Evolutionary conservation across 2,113 vertebrate genomes (phyloP).

Genomic region (Pyxicephalus adspersus): DNA sequence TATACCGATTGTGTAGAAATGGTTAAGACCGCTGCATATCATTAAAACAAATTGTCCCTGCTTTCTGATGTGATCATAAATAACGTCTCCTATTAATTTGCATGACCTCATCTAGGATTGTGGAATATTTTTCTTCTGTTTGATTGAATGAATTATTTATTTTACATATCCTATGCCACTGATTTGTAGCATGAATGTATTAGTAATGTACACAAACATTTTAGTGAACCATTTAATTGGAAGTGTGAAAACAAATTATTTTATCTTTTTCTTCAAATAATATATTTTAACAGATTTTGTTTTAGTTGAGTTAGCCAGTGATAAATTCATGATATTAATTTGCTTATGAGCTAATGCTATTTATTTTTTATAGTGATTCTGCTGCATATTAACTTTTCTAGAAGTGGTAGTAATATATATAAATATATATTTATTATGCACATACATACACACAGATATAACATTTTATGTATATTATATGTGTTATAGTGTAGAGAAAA

Average conservation of each 20-base stretch:
- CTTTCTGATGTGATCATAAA: constrained; percentile 24
- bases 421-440: too few relatives aligned
- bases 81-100: constrained; percentile 27
- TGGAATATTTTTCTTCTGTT: not conserved
- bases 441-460: too few relatives aligned
- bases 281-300: not conserved
- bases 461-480: too few relatives aligned
- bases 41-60: constrained; percentile 11
- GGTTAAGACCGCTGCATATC: not conserved
- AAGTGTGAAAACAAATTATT: not conserved
- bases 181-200: not conserved
- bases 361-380: too few relatives aligned
- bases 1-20: not conserved
- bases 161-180: not conserved
- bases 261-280: not conserved
- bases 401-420: too few relatives aligned
- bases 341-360: not conserved
- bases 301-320: not conserved
- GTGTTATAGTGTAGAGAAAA: too few relatives aligned
- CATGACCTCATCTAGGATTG: constrained; percentile 43
- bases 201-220: not conserved
- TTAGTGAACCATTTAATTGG: not conserved
- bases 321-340: constrained; percentile 18
- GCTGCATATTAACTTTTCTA: too few relatives aligned
- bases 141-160: constrained; percentile 46